Evolutionary conservation across 2,888 invertebrate genomes (phyloP).

Genomic region (Cenopis cana): DNA sequence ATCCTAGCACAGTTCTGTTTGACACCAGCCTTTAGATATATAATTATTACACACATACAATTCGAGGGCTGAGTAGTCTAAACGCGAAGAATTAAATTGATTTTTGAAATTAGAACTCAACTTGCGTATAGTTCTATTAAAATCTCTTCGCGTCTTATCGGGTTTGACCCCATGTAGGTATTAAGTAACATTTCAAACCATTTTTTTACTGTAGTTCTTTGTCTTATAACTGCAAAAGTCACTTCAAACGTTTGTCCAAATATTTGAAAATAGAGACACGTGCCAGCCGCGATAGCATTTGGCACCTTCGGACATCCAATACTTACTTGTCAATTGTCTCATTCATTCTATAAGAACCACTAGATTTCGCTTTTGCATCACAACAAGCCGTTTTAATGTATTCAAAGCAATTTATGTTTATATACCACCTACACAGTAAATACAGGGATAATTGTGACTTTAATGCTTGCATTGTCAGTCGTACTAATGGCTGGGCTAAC

Average conservation of each 20-base stretch:
- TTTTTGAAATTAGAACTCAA: no score
- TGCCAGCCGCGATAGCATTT: conserved; percentile 59
- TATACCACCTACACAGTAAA: conserved; percentile 57
- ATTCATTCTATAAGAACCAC: conserved; percentile 62
- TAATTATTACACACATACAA: background rate
- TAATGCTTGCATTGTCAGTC: conserved; percentile 50
- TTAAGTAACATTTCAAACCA: background rate
- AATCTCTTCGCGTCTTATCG: no score
- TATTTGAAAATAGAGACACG: conserved; percentile 59
- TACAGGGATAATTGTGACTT: conserved; percentile 48
- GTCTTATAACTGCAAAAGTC: conserved; percentile 37
- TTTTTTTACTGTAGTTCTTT: background rate
- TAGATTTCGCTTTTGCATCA: conserved; percentile 57
- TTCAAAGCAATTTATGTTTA: conserved; percentile 59
- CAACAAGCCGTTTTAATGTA: conserved; percentile 59
- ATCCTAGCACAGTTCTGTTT: conserved; percentile 18
- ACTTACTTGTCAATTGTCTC: conserved; percentile 61
- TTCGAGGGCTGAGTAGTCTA: no score
- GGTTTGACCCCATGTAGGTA: no score
- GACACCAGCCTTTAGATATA: conserved; percentile 17
- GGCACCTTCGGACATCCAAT: conserved; percentile 57
- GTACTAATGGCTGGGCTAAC: conserved; percentile 56
- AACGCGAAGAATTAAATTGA: no score
- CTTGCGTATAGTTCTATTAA: no score
- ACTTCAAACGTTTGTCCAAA: conserved; percentile 53